These are phyloP conservation scores for Neomorphus geoffroyi DNA, from an alignment of 2,797 vertebrate species.

Conservation along the genomic window DNA sequence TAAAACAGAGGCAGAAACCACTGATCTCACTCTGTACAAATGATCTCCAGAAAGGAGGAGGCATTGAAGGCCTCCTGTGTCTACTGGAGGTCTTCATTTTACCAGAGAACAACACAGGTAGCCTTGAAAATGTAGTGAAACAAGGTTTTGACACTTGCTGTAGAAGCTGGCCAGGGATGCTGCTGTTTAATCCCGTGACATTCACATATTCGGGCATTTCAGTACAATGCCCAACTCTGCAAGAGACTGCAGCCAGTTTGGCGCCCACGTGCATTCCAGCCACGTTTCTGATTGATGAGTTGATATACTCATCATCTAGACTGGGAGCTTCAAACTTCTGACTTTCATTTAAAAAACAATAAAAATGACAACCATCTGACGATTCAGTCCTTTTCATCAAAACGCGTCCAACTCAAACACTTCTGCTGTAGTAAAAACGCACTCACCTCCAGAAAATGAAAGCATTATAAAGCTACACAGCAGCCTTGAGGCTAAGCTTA, in stretches of 20 bases:
- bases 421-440: background rate
- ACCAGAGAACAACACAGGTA: background rate
- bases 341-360: constrained; percentile 8
- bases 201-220: background rate
- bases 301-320: background rate
- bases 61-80: background rate
- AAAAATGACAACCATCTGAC: background rate
- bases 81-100: background rate
- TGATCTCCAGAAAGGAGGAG: background rate
- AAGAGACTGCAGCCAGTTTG: background rate
- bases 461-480: background rate
- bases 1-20: background rate
- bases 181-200: background rate
- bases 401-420: background rate
- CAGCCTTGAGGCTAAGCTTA: constrained; percentile 1
- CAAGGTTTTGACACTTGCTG: background rate
- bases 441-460: constrained; percentile 17
- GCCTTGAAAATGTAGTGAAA: background rate
- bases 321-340: background rate
- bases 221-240: background rate
- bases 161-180: background rate
- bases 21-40: background rate
- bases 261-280: background rate
- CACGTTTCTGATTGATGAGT: background rate
- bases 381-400: background rate